Base-by-base conservation (phyloP, 2,888 invertebrate genomes). In the Apamea anceps region DNA sequence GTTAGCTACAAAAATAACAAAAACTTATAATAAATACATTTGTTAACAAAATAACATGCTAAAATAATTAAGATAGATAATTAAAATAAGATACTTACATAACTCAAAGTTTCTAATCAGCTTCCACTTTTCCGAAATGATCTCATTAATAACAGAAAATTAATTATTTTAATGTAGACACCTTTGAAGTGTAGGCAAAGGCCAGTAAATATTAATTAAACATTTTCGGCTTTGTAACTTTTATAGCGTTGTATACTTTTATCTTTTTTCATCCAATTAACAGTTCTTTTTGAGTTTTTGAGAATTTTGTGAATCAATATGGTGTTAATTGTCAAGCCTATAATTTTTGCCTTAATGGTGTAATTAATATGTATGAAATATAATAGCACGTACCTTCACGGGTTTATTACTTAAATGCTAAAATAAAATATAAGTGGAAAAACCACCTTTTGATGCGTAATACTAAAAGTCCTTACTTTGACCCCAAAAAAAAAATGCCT, bases 121-220 rank as follows among this genome's bases (percentile, higher is more conserved):
- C 81, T 85, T 87, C 84, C 87, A 86, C 81, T 87, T 85, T 88
- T 85, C 79, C 79, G 72, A 90, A 91, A 88, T 90, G 83, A 90
- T 91, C 86, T 90, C 86, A 91, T 91, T 91, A 90, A 87, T 91
- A 89, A 90, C 87, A 87, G 87, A 89, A 89, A 91, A 90, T 90
- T 91, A 91, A 91, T 91, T 90, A 91, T 90, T 86, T 84, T 82
- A 88, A 89, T 89, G 88, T 86, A 87, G 89, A 90, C 87, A 89
- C 90, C 91, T 91, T 91, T 91, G 91, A 91, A 91, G 90, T 91
- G 87, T 87, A 89, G 85, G 85, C 82, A 86, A 83, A 86, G 81
- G 85, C 81, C 89, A 89, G 90, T 91, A 91, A 89, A 88, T 88
- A 89, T 88, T 89, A 90, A 91, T 90, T 90, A 89, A 88, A 85